Conservation (phyloP, 2,113 vertebrate genomes). For the Ptilonorhynchus violaceus region DNA sequence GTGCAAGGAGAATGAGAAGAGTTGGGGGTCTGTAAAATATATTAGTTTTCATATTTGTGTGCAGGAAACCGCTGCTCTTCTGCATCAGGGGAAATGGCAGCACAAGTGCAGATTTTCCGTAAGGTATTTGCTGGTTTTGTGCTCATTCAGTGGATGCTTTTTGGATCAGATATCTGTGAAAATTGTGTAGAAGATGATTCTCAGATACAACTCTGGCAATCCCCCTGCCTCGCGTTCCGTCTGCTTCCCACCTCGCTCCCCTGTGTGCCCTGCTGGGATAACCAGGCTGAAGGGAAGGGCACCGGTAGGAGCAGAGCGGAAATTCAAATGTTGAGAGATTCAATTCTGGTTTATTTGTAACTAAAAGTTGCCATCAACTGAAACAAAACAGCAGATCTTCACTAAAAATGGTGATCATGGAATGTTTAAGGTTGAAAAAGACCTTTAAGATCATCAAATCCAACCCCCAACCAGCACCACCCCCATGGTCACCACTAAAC, state of each 20-base stretch:
- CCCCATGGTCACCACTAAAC: background rate
- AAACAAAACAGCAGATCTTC: background rate
- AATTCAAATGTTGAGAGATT: background rate
- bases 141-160: background rate
- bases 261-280: background rate
- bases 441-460: background rate
- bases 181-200: background rate
- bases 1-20: background rate
- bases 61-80: background rate
- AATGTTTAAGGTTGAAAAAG: accelerated
- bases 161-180: background rate
- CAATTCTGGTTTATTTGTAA: background rate
- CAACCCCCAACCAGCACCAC: background rate
- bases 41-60: background rate
- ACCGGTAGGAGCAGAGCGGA: background rate
- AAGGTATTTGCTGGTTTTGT: background rate
- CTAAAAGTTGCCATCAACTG: background rate
- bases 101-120: background rate
- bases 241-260: accelerated
- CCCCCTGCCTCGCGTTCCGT: accelerated
- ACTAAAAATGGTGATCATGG: accelerated
- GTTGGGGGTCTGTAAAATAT: background rate
- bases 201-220: background rate
- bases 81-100: background rate
- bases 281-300: background rate